phyloP scores from a whole-genome alignment of 1,140 invertebrate genomes.

The Phymastichus coffea region DNA sequence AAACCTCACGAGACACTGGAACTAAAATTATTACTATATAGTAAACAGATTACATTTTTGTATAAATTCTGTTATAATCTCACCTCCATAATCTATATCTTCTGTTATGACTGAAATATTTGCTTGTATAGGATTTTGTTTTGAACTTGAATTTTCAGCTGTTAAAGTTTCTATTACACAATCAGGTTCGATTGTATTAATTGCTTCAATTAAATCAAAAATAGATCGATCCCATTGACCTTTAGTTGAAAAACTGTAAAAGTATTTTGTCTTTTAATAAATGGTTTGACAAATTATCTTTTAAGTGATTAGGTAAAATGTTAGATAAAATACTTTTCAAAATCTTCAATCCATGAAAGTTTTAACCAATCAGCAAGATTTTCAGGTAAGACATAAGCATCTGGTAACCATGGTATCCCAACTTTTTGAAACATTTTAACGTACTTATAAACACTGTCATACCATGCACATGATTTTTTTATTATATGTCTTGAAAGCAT shows the following conservation, averaged over 20 bases:
- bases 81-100: too few species aligned
- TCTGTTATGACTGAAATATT: too few species aligned
- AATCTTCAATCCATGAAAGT: constrained; percentile 53
- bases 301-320: background rate
- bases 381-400: constrained; percentile 51
- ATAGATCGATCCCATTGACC: constrained; percentile 31
- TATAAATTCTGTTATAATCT: too few species aligned
- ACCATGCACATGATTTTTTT: constrained; percentile 58
- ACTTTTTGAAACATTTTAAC: constrained; percentile 49
- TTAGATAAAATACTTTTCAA: constrained; percentile 9
- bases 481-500: constrained; percentile 52
- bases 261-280: constrained; percentile 10
- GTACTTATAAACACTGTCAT: constrained; percentile 52
- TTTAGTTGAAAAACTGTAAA: constrained; percentile 25
- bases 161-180: too few species aligned
- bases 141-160: too few species aligned
- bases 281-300: background rate
- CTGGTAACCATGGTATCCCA: constrained; percentile 57
- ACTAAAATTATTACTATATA: constrained; percentile 15
- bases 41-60: too few species aligned
- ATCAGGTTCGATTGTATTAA: background rate
- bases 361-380: constrained; percentile 58
- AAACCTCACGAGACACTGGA: constrained; percentile 12
- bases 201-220: constrained; percentile 35
- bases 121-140: too few species aligned